Conservation (phyloP, 1,140 invertebrate genomes). For the Brachionus asplanchnoidis region DNA sequence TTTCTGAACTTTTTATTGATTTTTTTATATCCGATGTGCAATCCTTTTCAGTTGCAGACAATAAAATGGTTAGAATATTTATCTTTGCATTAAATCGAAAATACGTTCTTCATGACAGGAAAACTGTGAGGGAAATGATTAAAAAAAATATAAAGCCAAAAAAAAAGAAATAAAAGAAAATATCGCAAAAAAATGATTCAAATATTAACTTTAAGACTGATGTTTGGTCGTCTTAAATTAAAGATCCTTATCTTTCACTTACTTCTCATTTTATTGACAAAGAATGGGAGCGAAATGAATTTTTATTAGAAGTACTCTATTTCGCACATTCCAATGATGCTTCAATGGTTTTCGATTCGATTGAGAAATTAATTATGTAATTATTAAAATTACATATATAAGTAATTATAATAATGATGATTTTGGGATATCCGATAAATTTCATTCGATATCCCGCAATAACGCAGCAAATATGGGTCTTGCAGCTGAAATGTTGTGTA, state of each 20-base stretch:
- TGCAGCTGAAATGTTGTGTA: no score
- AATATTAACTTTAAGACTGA: not conserved
- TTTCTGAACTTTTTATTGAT: not conserved
- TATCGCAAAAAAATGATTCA: not conserved
- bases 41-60: not conserved
- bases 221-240: not conserved
- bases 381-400: not conserved
- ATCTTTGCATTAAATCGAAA: not conserved
- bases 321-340: not conserved
- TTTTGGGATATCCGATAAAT: not conserved
- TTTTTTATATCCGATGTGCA: not conserved
- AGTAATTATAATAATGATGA: not conserved
- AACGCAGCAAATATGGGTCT: no score
- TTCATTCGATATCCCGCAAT: not conserved
- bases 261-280: not conserved
- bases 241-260: not conserved
- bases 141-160: not conserved
- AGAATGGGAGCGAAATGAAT: not conserved
- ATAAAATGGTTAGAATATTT: conserved; percentile 7
- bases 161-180: not conserved
- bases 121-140: not conserved
- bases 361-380: not conserved
- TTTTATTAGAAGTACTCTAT: not conserved
- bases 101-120: not conserved
- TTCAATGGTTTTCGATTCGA: not conserved